Evolutionary conservation across 2,888 invertebrate genomes (phyloP).

Genomic region (Bedellia somnulentella): DNA sequence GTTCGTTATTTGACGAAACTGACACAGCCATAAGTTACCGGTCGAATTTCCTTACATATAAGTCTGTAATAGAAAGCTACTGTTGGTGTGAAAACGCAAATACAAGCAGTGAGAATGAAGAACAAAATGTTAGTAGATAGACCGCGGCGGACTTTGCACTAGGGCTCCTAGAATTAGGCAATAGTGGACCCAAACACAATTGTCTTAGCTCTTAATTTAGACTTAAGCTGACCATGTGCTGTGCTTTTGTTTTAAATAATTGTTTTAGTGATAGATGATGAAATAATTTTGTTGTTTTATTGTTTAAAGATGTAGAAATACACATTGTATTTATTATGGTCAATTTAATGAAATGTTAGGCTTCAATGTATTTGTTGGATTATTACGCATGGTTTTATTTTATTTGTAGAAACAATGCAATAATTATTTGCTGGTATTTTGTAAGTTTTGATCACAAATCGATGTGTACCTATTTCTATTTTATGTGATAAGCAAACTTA

Average conservation of each 20-base stretch:
- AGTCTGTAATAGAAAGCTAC: no score
- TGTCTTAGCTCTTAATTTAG: constrained; percentile 45
- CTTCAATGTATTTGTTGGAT: constrained; percentile 31
- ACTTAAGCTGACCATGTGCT: constrained; percentile 59
- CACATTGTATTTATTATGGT: constrained; percentile 55
- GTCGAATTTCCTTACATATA: no score
- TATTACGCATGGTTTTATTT: constrained; percentile 29
- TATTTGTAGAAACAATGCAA: constrained; percentile 26
- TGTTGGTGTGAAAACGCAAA: no score
- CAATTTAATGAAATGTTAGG: constrained; percentile 37
- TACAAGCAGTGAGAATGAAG: not conserved
- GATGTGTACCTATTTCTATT: constrained; percentile 36
- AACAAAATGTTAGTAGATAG: constrained; percentile 18
- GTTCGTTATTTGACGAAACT: no score
- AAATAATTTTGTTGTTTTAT: constrained; percentile 43
- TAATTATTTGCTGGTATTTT: no score
- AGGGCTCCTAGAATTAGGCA: constrained; percentile 48
- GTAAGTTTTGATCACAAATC: constrained; percentile 39
- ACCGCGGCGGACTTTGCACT: constrained; percentile 27
- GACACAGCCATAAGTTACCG: no score
- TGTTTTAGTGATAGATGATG: constrained; percentile 28
- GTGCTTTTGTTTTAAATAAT: constrained; percentile 60
- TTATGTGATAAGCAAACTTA: constrained; percentile 33
- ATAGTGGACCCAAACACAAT: constrained; percentile 35
- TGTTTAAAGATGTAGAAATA: constrained; percentile 32